Base-by-base conservation (phyloP, 2,888 invertebrate species). In the Nemurella pictetii region DNA sequence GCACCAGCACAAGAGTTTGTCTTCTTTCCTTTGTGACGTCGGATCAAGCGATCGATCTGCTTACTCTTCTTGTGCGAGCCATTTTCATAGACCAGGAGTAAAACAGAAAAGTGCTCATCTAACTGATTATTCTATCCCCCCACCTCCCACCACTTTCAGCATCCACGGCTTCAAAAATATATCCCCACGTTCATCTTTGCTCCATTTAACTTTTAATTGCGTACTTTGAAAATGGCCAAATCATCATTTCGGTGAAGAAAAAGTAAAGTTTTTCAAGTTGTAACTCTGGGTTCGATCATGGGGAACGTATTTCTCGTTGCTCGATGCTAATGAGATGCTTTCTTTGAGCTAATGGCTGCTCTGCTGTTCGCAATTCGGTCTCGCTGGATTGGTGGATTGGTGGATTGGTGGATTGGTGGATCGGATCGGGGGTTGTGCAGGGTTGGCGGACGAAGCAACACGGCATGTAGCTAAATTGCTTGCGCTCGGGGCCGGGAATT, bases 151-250 rank as follows among this genome's bases (percentile, higher is more conserved):
- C 32, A 3, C 32, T 32, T 9, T 73, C 28, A 30, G 15, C 83
- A 35, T 28, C 72, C 26, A 78, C 78, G 84, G 32, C 81, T 82
- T 84, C 83, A 73, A 30, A 83, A 29, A 73, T 83, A 81, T 83
- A 81, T 85, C 84, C 84, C 83, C 84, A 20, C 82, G 55, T 72
- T 82, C 82, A 28, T 82, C 72, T 78, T 82, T 55, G 72, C 82
- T 83, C 86, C 86, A 85, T 85, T 86, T 86, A 86, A 86, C 86
- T 86, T 86, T 86, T 86, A 86, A 86, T 86, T 86, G 86, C 86
- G 80, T 85, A 82, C 86, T 86, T 86, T 86, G 85, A 85, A 86
- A 86, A 86, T 86, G 85, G 86, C 86, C 85, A 85, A 85, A 86
- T 86, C 86, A 86, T 86, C 86, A 85, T 84, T 85, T 86, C 85